Evolutionary conservation across 2,888 invertebrate genomes (phyloP).

Genomic region (Spilarctia lutea): DNA sequence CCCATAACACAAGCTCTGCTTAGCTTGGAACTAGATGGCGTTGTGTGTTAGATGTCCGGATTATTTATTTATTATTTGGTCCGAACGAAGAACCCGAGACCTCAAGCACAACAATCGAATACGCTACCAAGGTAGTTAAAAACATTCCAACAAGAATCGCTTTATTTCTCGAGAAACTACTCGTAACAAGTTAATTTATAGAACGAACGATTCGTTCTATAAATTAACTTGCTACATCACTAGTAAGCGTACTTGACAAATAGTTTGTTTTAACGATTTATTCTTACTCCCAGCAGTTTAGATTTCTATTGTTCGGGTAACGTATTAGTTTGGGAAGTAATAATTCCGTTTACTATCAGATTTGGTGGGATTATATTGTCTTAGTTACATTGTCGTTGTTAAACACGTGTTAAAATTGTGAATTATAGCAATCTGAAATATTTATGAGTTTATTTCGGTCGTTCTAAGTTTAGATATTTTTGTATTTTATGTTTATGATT

Average conservation of each 20-base stretch:
- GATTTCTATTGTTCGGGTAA: conserved; percentile 23
- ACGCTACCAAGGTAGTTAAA: neutral
- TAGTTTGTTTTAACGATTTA: conserved; percentile 22
- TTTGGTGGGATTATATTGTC: conserved; percentile 9
- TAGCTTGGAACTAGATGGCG: too few species aligned
- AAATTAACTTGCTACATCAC: conserved; percentile 18
- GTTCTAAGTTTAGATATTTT: neutral
- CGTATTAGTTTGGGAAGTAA: conserved; percentile 23
- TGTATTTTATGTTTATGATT: neutral
- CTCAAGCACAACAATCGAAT: too few species aligned
- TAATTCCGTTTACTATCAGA: conserved; percentile 14
- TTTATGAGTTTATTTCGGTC: neutral
- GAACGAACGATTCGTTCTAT: too few species aligned
- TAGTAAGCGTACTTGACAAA: conserved; percentile 23
- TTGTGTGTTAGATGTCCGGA: too few species aligned
- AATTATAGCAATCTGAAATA: neutral
- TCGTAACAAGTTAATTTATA: too few species aligned
- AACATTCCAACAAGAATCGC: conserved; percentile 1
- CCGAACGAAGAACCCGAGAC: too few species aligned
- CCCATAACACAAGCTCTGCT: too few species aligned
- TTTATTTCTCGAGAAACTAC: neutral
- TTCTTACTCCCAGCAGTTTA: conserved; percentile 18
- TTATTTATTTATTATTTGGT: too few species aligned
- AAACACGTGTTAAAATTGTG: conserved; percentile 3
- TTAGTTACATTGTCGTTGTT: conserved; percentile 14